phyloP scores from a whole-genome alignment of 1,140 invertebrate species.

The Tachypleus tridentatus region DNA sequence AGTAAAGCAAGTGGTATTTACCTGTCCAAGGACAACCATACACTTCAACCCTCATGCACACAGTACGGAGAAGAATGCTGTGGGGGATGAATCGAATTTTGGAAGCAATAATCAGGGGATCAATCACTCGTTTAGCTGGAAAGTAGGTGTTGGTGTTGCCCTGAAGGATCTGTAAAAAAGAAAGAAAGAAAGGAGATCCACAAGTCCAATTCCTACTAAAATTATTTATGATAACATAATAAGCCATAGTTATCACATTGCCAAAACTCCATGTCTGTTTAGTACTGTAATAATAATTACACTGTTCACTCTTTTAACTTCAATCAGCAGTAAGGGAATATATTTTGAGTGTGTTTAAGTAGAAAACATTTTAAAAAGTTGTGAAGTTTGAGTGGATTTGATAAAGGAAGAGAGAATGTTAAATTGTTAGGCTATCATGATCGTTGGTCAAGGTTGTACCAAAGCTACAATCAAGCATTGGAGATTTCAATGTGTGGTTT shows the following conservation, averaged over 20 bases:
- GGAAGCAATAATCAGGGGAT: slow-evolving; percentile 55
- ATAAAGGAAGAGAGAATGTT: no score
- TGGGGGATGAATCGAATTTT: slow-evolving; percentile 69
- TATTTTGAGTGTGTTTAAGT: no score
- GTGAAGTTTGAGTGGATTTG: no score
- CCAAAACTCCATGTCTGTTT: not conserved
- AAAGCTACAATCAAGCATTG: no score
- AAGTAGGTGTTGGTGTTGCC: slow-evolving; percentile 74
- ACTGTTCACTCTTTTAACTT: no score
- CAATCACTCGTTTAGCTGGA: slow-evolving; percentile 56
- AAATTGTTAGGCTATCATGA: no score
- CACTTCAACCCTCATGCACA: slow-evolving; percentile 75
- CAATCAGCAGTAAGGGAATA: no score
- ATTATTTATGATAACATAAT: slow-evolving; percentile 1
- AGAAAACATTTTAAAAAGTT: no score
- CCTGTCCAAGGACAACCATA: slow-evolving; percentile 49
- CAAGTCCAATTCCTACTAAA: not conserved
- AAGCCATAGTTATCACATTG: not conserved
- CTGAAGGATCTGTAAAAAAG: slow-evolving; percentile 48
- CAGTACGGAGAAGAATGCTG: slow-evolving; percentile 63
- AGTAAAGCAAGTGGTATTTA: slow-evolving; percentile 1
- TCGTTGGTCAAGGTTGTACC: no score
- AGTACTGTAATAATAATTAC: no score
- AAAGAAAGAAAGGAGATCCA: not conserved
- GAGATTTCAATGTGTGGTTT: no score